phyloP scores from a whole-genome alignment of 2,888 invertebrate species.

The Stenolophus ochropezus region DNA sequence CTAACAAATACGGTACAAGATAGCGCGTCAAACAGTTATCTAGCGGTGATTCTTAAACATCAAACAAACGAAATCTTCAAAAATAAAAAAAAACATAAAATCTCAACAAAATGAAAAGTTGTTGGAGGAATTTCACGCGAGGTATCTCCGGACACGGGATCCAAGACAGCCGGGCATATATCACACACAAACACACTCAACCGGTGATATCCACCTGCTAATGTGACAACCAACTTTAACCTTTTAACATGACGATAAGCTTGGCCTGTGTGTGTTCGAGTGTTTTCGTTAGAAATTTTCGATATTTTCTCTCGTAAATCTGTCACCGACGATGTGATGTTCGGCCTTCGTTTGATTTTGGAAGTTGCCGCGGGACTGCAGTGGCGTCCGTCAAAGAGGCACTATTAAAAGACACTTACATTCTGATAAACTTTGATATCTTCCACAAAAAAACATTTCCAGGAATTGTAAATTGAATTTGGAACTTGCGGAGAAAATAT shows the following conservation, averaged over 20 bases:
- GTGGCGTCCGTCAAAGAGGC: conserved; percentile 17
- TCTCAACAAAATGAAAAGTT: conserved; percentile 56
- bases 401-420: conserved; percentile 15
- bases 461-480: too few species aligned
- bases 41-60: conserved; percentile 51
- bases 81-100: conserved; percentile 47
- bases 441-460: too few species aligned
- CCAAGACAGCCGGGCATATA: conserved; percentile 55
- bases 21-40: conserved; percentile 53
- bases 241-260: conserved; percentile 50
- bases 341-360: conserved; percentile 54
- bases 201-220: conserved; percentile 57
- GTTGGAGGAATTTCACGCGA: conserved; percentile 54
- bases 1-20: conserved; percentile 39
- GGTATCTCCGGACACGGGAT: conserved; percentile 53
- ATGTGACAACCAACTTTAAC: conserved; percentile 58
- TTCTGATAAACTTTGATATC: neutral
- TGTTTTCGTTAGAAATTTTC: conserved; percentile 53
- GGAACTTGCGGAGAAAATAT: too few species aligned
- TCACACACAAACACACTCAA: conserved; percentile 46
- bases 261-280: conserved; percentile 35
- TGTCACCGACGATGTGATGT: conserved; percentile 48
- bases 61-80: conserved; percentile 37
- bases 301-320: conserved; percentile 60
- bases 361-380: conserved; percentile 34